Evolutionary conservation across 1,140 invertebrate genomes (phyloP).

Genomic region (Pseudomyrmex concolor): DNA sequence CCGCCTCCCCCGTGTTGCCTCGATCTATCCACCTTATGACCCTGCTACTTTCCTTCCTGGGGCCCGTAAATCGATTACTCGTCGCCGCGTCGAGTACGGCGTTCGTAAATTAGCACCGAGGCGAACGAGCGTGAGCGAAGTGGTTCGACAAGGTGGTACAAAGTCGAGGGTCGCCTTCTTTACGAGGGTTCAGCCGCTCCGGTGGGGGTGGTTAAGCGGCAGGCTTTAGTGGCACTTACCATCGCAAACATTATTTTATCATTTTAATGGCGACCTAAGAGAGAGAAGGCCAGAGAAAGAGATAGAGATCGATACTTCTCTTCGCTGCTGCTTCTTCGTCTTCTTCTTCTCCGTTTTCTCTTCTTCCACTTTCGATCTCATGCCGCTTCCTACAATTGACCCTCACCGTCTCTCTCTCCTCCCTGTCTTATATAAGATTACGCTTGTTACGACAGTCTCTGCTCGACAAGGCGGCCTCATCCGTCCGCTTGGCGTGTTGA

Average conservation of each 20-base stretch:
- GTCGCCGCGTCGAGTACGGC: constrained; percentile 71
- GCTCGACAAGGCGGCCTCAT: constrained; percentile 70
- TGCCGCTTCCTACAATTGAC: constrained; percentile 77
- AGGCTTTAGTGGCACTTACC: constrained; percentile 81
- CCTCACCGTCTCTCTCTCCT: constrained; percentile 62
- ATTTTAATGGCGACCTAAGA: constrained; percentile 80
- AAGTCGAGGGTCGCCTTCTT: constrained; percentile 74
- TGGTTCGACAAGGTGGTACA: constrained; percentile 75
- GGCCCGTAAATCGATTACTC: constrained; percentile 73
- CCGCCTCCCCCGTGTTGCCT: not conserved
- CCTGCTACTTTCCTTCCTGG: constrained; percentile 49
- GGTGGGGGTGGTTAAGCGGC: constrained; percentile 74
- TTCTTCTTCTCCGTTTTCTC: not conserved
- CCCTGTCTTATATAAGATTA: constrained; percentile 82
- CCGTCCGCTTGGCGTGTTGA: constrained; percentile 77
- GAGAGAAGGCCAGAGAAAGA: not conserved
- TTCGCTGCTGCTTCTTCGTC: constrained; percentile 11
- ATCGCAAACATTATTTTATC: constrained; percentile 84
- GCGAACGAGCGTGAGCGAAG: constrained; percentile 73
- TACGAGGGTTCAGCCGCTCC: constrained; percentile 67
- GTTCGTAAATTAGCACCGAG: constrained; percentile 74
- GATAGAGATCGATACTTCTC: constrained; percentile 27
- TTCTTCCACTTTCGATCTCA: constrained; percentile 45
- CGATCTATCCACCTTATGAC: constrained; percentile 59
- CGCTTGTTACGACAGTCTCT: constrained; percentile 82